These are phyloP conservation scores for Pelusios castaneus DNA, from an alignment of 2,113 vertebrate species.

Conservation along the genomic window DNA sequence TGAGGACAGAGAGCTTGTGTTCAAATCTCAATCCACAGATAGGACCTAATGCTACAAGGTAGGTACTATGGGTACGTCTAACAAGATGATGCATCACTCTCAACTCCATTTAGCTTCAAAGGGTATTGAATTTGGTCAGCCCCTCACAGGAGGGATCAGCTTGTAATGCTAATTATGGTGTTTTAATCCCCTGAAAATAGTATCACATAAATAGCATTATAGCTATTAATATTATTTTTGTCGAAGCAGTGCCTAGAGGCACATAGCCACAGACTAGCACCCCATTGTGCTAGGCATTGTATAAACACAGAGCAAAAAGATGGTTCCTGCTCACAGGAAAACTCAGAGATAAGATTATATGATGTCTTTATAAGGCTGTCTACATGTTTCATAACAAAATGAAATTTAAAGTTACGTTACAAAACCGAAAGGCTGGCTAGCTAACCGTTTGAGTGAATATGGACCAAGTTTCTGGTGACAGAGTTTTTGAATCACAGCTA, in stretches of 20 bases:
- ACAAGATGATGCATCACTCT: background rate
- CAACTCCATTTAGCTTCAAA: background rate
- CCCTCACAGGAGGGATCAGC: background rate
- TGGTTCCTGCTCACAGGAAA: background rate
- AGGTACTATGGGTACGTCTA: background rate
- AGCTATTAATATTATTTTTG: background rate
- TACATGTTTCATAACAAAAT: background rate
- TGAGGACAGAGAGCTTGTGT: background rate
- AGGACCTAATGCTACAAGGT: background rate
- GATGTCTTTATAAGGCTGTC: background rate
- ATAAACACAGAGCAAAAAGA: background rate
- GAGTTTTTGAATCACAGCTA: background rate
- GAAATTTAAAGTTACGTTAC: background rate
- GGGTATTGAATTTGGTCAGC: background rate
- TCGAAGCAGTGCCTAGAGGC: background rate
- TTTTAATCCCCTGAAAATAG: background rate
- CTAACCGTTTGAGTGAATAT: background rate
- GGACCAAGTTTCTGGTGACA: background rate
- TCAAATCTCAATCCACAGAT: background rate
- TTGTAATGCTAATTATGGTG: background rate
- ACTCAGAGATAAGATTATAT: background rate
- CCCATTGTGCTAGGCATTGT: background rate
- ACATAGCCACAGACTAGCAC: background rate
- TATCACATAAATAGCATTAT: rapidly evolving
- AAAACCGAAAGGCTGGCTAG: background rate